A percentile compares a stretch with the other conserved stretches of the same genome.
These are phyloP conservation scores for Balearica regulorum DNA, from an alignment of 2,797 vertebrate species.

Conservation along the genomic window DNA sequence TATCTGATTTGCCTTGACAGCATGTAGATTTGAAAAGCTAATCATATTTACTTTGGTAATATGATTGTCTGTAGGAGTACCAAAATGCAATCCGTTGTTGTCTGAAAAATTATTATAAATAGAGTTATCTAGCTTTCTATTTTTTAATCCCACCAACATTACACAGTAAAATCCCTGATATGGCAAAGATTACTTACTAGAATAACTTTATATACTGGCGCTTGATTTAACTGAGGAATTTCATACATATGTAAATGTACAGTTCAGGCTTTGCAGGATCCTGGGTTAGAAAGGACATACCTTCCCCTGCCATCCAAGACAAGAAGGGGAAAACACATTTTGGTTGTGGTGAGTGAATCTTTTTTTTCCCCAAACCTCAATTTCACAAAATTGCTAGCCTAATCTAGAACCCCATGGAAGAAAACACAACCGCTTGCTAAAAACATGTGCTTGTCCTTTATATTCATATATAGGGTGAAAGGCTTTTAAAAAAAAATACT, in stretches of 20 bases:
- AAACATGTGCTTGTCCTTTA: not conserved
- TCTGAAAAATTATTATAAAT: not conserved
- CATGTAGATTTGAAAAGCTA: not conserved
- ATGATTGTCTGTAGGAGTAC: not conserved
- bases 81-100: not conserved
- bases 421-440: not conserved
- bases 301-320: not conserved
- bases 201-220: not conserved
- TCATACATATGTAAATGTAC: not conserved
- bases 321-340: not conserved
- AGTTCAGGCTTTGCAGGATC: not conserved
- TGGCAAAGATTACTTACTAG: not conserved
- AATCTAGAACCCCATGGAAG: not conserved
- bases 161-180: not conserved
- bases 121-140: not conserved
- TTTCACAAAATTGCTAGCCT: not conserved
- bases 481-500: not conserved
- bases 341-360: not conserved
- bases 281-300: not conserved
- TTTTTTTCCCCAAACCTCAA: not conserved
- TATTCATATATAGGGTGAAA: not conserved
- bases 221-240: not conserved
- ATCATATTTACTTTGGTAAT: not conserved
- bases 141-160: not conserved
- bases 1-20: not conserved